phyloP scores from a whole-genome alignment of 2,888 invertebrate genomes.

The Tolmerus cingulatus region DNA sequence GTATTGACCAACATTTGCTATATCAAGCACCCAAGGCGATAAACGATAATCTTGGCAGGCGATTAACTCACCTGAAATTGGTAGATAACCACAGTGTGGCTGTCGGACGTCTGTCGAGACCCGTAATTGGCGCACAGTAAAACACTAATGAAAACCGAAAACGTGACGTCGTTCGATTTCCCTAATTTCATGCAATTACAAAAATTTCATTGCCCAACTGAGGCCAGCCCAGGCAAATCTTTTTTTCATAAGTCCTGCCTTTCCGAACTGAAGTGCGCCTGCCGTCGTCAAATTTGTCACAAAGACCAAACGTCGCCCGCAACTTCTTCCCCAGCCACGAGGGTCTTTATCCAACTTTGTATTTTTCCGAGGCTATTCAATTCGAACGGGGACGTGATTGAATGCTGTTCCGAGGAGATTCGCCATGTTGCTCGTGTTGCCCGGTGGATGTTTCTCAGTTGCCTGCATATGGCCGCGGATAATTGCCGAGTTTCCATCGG shows the following conservation, averaged over 20 bases:
- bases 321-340: background rate
- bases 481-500: background rate
- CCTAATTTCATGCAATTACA: slow-evolving; percentile 21
- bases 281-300: background rate
- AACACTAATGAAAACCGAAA: slow-evolving; percentile 8
- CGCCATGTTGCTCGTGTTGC: background rate
- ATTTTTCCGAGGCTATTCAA: background rate
- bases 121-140: background rate
- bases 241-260: background rate
- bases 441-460: background rate
- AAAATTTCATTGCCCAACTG: slow-evolving; percentile 6
- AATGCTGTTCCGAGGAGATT: background rate
- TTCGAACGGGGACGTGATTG: slow-evolving; percentile 6
- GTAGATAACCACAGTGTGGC: background rate
- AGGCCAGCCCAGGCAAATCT: background rate
- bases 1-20: background rate
- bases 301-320: background rate
- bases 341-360: background rate
- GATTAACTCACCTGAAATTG: slow-evolving; percentile 1
- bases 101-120: background rate
- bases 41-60: background rate
- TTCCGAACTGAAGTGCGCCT: background rate
- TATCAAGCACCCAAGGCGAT: background rate
- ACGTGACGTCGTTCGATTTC: background rate
- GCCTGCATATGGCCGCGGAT: background rate